Conservation (phyloP, 2,888 invertebrate genomes). For the Eumacrocentrus americanus region DNA sequence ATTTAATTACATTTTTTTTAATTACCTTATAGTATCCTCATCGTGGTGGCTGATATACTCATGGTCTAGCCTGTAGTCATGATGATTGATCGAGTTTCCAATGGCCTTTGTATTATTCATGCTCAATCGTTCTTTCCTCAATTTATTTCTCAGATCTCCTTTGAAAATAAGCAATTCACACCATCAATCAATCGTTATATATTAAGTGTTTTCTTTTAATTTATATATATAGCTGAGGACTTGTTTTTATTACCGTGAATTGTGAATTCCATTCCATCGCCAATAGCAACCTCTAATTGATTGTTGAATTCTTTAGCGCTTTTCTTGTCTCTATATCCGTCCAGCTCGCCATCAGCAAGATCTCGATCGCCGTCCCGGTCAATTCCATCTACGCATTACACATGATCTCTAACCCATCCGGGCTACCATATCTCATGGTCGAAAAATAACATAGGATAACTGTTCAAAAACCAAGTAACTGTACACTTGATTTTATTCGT, state of each 20-base stretch:
- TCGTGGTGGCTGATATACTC: slow-evolving; percentile 74
- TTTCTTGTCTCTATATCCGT: slow-evolving; percentile 80
- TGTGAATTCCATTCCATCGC: slow-evolving; percentile 92
- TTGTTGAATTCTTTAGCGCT: slow-evolving; percentile 73
- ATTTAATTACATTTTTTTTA: not conserved
- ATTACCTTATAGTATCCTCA: slow-evolving; percentile 64
- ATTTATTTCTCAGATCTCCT: slow-evolving; percentile 82
- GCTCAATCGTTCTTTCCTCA: slow-evolving; percentile 80
- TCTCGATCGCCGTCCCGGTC: slow-evolving; percentile 70
- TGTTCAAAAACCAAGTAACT: slow-evolving; percentile 29
- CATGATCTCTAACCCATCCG: slow-evolving; percentile 51
- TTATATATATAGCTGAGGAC: not conserved
- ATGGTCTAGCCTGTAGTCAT: slow-evolving; percentile 77
- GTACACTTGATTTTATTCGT: slow-evolving; percentile 14
- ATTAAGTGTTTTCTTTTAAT: not conserved
- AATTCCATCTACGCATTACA: slow-evolving; percentile 66
- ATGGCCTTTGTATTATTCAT: slow-evolving; percentile 80
- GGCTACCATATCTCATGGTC: slow-evolving; percentile 26
- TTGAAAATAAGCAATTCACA: slow-evolving; percentile 41
- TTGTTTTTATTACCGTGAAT: slow-evolving; percentile 74
- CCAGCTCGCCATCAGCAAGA: slow-evolving; percentile 81
- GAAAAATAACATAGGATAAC: slow-evolving; percentile 31
- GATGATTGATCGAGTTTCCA: slow-evolving; percentile 82
- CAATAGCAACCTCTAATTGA: slow-evolving; percentile 88
- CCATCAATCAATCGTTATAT: not conserved